Conservation (phyloP, 2,888 invertebrate species). For the Spatulosminthurus flaviceps region DNA sequence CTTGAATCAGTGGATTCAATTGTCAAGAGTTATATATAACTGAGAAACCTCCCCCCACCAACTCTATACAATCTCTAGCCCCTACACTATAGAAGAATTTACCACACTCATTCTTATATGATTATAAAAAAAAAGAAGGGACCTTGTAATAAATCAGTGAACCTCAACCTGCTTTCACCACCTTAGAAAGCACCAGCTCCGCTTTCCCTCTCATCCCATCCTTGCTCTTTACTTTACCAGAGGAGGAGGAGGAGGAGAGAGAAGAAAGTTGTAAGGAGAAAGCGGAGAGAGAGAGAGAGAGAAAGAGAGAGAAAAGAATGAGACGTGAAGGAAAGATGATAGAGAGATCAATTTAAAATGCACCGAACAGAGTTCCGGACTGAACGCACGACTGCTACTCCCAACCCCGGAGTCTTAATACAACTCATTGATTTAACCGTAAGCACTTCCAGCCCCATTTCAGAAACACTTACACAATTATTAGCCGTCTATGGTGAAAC, state of each 20-base stretch:
- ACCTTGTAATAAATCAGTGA: background rate
- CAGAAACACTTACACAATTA: conserved; percentile 35
- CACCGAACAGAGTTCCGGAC: conserved; percentile 30
- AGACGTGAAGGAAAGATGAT: conserved; percentile 28
- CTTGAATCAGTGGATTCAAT: background rate
- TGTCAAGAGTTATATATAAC: too few relatives aligned
- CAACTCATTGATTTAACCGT: conserved; percentile 42
- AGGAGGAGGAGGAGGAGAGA: conserved; percentile 13
- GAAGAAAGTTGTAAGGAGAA: background rate
- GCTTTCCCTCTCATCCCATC: background rate
- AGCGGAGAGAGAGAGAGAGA: conserved; percentile 5
- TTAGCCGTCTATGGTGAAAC: background rate
- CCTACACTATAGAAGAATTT: background rate
- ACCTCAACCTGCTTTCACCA: too few relatives aligned
- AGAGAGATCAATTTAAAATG: conserved; percentile 43
- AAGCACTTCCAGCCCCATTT: conserved; percentile 31
- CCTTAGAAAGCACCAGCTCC: too few relatives aligned
- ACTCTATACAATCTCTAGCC: too few relatives aligned
- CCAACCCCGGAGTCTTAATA: conserved; percentile 37
- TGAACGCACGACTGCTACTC: conserved; percentile 34
- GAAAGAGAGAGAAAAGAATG: background rate
- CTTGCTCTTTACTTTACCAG: background rate
- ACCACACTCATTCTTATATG: background rate
- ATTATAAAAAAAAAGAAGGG: conserved; percentile 18
- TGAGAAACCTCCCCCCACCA: too few relatives aligned